Base-by-base conservation (phyloP, 2,797 vertebrate genomes). In the Nasua narica region DNA sequence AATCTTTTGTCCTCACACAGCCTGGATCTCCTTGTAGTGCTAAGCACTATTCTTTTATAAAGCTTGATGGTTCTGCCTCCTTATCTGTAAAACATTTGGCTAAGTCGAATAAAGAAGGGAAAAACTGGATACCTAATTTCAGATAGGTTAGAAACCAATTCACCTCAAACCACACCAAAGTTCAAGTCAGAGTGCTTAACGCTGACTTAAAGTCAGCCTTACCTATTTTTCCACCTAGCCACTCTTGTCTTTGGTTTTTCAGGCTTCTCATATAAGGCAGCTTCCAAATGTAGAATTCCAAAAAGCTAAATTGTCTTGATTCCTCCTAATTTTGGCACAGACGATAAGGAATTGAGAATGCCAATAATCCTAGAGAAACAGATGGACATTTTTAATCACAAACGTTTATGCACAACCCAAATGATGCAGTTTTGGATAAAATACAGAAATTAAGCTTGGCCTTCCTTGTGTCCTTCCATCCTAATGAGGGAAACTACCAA, bases 341-440 rank as follows among this genome's bases (percentile, higher is more conserved):
- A 72, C 85, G 60, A 10, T 18, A 84, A 92, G 76, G 40, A 89
- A 74, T 27, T 21, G 32, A 78, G 69, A 77, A 84, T 74, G 76
- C 54, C 85, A 84, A 46, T 37, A 87, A 84, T 74, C 77, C 69
- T 60, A 37, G 84, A 83, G 89, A 87, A 92, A 94, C 91, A 96
- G 92, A 91, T 91, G 91, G 81, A 52, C 52, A 76, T 94, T 89
- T 97, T 32, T 67, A 79, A 79, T 88, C 52, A 87, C 67, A 93
- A 91, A 86, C 21, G 87, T 93, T 93, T 67, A 83, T 3, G 21
- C 18, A 82, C 21, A 89, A 54, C 4, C 32, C 87, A 88, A 87
- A 96, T 60, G 35, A 69, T 88, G 46, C 43, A 35, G 43, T 77
- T 90, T 95, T 9, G 37, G 56, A 87, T 37, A 96, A 87, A 94